Percentiles rank a stretch among this genome's conserved stretches.
Conservation (phyloP, 2,113 vertebrate species). For the Leptosomus discolor region DNA sequence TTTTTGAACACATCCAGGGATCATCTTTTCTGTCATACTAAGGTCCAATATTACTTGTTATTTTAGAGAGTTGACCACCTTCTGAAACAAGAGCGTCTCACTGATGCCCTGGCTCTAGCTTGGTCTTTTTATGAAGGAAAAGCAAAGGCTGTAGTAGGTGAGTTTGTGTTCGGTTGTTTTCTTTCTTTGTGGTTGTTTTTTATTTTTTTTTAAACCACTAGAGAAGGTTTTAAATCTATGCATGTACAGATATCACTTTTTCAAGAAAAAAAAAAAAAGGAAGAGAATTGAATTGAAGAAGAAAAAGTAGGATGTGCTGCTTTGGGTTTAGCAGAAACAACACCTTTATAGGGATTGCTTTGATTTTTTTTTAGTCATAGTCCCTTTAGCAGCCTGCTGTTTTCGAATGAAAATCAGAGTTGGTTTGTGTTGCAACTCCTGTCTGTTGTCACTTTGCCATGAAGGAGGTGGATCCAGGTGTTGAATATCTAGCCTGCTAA, state of each 20-base stretch:
- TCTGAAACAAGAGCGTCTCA: constrained; percentile 90
- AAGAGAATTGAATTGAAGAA: neutral
- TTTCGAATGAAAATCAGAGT: neutral
- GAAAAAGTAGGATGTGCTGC: neutral
- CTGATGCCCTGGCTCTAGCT: constrained; percentile 90
- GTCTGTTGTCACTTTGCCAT: neutral
- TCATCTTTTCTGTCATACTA: neutral
- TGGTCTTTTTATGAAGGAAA: constrained; percentile 98
- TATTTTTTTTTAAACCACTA: neutral
- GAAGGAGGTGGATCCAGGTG: neutral
- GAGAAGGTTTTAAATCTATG: neutral
- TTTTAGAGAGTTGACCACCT: constrained; percentile 90
- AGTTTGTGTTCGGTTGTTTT: constrained; percentile 18
- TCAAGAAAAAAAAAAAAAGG: neutral
- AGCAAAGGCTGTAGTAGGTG: constrained; percentile 94
- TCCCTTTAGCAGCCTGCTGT: neutral
- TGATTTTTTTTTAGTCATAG: neutral
- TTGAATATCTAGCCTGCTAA: neutral
- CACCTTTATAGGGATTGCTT: neutral
- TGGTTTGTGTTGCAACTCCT: neutral
- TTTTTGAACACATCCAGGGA: no score
- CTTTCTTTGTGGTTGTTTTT: neutral
- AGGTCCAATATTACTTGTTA: neutral
- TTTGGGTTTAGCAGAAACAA: neutral
- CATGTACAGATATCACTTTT: neutral